phyloP scores from a whole-genome alignment of 2,113 vertebrate genomes.

The Thomomys bottae region DNA sequence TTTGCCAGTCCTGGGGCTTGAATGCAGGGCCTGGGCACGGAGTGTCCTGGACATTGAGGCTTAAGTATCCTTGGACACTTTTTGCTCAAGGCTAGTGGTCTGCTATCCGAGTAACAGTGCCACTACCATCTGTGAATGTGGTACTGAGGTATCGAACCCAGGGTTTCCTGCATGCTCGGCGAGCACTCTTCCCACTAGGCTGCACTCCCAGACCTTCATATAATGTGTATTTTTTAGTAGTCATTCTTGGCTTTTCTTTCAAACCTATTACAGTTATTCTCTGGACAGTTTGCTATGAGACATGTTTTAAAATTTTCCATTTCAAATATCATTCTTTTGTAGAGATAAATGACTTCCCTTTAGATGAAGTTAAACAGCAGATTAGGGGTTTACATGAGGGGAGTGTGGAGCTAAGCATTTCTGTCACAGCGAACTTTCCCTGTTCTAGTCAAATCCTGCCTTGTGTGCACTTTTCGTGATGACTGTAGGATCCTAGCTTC shows the following conservation, averaged over 20 bases:
- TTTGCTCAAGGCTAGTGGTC: too few species aligned
- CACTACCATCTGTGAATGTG: too few species aligned
- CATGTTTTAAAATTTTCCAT: slow-evolving; percentile 42
- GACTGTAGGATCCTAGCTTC: slow-evolving; percentile 65
- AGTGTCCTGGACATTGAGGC: too few species aligned
- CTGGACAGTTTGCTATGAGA: slow-evolving; percentile 32
- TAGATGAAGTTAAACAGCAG: slow-evolving; percentile 5
- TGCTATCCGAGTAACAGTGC: too few species aligned
- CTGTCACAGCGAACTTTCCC: neutral
- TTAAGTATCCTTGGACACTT: too few species aligned
- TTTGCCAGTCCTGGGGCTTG: too few species aligned
- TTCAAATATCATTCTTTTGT: slow-evolving; percentile 38
- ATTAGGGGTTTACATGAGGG: slow-evolving; percentile 49
- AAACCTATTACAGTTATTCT: slow-evolving; percentile 40
- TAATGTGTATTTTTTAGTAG: too few species aligned
- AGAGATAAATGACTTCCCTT: slow-evolving; percentile 52
- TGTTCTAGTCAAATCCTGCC: slow-evolving; percentile 63
- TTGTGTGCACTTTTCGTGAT: slow-evolving; percentile 51
- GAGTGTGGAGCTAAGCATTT: slow-evolving; percentile 33
- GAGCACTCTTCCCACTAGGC: too few species aligned
- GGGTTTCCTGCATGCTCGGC: too few species aligned
- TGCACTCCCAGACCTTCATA: too few species aligned
- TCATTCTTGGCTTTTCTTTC: neutral
- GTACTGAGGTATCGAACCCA: too few species aligned
- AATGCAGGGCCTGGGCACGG: too few species aligned